Conservation (phyloP, 2,797 vertebrate species). For the Gymnoscopelus microlampas region DNA sequence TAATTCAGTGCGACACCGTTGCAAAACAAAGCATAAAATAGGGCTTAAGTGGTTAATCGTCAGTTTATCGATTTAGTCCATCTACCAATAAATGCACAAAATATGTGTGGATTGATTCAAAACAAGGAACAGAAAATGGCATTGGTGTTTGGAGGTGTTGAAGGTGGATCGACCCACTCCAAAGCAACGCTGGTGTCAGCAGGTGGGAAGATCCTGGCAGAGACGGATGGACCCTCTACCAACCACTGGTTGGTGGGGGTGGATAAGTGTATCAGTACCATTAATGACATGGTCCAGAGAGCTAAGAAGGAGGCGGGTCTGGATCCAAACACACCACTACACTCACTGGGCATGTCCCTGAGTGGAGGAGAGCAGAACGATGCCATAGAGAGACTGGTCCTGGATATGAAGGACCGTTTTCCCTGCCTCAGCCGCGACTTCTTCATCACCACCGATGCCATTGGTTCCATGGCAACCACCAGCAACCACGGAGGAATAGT, state of each 20-base stretch:
- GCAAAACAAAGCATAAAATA: too few relatives aligned
- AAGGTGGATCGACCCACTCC: constrained; percentile 89
- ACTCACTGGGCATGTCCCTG: constrained; percentile 90
- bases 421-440: constrained; percentile 86
- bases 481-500: constrained; percentile 88
- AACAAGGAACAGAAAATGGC: constrained; percentile 76
- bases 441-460: constrained; percentile 86
- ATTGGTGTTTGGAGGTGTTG: constrained; percentile 79
- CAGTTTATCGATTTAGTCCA: too few relatives aligned
- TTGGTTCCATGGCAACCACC: constrained; percentile 91
- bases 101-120: background rate
- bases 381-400: constrained; percentile 76
- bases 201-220: constrained; percentile 85
- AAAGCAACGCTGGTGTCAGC: constrained; percentile 85
- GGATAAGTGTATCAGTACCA: constrained; percentile 85
- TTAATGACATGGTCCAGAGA: constrained; percentile 88
- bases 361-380: constrained; percentile 91
- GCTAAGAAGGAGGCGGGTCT: constrained; percentile 87
- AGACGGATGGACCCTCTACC: constrained; percentile 86
- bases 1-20: too few relatives aligned
- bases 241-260: constrained; percentile 95
- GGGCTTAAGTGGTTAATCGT: too few relatives aligned
- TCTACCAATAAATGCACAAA: too few relatives aligned
- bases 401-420: constrained; percentile 80
- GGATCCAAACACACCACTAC: constrained; percentile 79